Evolutionary conservation across 2,888 invertebrate genomes (phyloP).

Genomic region (Cotesia congregata): DNA sequence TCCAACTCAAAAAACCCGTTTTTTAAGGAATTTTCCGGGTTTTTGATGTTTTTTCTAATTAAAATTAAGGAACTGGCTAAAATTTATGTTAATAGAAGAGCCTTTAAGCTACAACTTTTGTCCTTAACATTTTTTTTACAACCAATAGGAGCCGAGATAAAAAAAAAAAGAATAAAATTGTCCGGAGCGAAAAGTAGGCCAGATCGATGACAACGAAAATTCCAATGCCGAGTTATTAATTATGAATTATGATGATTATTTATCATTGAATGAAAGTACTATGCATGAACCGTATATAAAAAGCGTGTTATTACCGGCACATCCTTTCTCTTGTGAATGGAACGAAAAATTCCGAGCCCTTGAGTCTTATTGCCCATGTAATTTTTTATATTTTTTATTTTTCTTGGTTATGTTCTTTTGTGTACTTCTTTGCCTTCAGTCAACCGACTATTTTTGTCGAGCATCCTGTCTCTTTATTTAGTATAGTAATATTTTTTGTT

Average conservation of each 20-base stretch:
- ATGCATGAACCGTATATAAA: neutral
- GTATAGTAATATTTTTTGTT: neutral
- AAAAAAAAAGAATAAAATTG: neutral
- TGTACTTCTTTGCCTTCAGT: neutral
- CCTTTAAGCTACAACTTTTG: neutral
- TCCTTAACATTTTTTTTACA: neutral
- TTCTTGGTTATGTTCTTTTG: neutral
- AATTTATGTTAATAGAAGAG: neutral
- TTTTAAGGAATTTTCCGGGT: neutral
- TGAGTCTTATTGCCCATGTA: neutral
- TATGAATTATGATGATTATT: neutral
- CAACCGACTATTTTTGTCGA: neutral
- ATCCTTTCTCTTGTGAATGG: conserved; percentile 12
- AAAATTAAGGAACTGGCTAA: neutral
- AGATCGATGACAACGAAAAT: neutral
- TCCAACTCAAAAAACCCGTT: no score
- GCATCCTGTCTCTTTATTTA: neutral
- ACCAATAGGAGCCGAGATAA: neutral
- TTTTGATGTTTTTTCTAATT: neutral
- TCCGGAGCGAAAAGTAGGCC: neutral
- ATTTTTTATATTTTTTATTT: neutral
- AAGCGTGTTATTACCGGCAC: neutral
- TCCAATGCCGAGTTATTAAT: neutral
- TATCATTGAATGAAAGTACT: neutral
- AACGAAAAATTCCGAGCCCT: neutral